A percentile compares a stretch with the other conserved stretches of the same genome.
Evolutionary conservation across 2,797 vertebrate species (phyloP).

Genomic region (Leptodactylus fallax): DNA sequence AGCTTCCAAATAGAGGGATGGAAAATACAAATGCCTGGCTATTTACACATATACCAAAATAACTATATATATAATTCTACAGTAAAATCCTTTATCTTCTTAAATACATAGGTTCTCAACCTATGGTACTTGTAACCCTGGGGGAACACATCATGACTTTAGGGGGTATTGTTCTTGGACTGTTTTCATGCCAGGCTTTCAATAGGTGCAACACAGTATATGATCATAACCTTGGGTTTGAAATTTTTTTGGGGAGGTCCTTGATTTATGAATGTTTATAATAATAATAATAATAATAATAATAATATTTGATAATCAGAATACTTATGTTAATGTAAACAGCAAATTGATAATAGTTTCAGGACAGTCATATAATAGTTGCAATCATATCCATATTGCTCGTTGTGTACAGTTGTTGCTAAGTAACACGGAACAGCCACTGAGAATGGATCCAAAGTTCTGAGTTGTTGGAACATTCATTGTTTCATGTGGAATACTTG

Average conservation of each 20-base stretch:
- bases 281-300: neutral
- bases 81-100: neutral
- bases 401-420: no score
- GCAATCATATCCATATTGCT: no score
- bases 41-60: slow-evolving; percentile 28
- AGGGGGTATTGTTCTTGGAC: neutral
- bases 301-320: no score
- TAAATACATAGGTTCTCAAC: neutral
- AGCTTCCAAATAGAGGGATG: slow-evolving; percentile 21
- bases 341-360: no score
- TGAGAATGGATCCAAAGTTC: no score
- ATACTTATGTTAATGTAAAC: no score
- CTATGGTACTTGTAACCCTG: neutral
- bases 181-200: neutral
- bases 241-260: neutral
- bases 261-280: neutral
- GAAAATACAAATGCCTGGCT: slow-evolving; percentile 27
- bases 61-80: neutral
- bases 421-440: no score
- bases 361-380: no score
- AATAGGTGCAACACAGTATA: neutral
- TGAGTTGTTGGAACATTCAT: no score
- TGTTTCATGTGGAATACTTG: no score
- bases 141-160: neutral
- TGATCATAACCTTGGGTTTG: neutral